Evolutionary conservation across 2,797 vertebrate species (phyloP), one percentile per base, ranked within the genome.

Genomic region (Catharus ustulatus): DNA sequence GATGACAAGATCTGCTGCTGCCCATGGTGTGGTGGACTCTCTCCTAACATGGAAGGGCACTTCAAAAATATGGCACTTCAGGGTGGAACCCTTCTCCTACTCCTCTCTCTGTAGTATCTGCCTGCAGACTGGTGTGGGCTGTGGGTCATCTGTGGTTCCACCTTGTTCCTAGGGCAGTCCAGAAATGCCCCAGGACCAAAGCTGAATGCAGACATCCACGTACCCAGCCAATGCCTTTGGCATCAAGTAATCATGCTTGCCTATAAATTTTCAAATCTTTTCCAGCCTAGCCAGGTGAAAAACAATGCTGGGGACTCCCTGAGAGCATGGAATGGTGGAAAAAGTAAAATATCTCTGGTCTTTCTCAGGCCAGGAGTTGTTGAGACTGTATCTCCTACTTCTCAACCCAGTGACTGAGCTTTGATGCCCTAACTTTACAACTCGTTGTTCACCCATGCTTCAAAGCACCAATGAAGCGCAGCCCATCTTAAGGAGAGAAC

Each of bases 381-480:
- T 64, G 69, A 52, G 24, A 58, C 36, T 2, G 0, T 36, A 43
- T 43, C 52, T 86, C 34, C 61, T 46, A 12, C 23, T 80, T 83
- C n/a, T 29, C 0, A 0, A 38, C 48, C 26, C 26, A 51, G 29
- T 21, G 61, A 30, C 29, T 27, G 19, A 38, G 27, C 69, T 84
- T 57, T 40, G 46, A 42, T 57, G 38, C 29, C 40, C 71, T 13
- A 48, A 38, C 5, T 20, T 40, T 75, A 40, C 66, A 61, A 19
- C 29, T 49, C 1, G 0, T 32, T 2, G 7, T 32, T n/a, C 1
- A 4, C 17, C 26, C 18, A 3, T 12, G 32, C 58, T 84, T 68
- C 62, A 45, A 62, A 58, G 21, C 17, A 74, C 1, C 15, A 61
- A 0, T 18, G 45, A 87, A 34, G 4, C 23, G 29, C 42, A 64